Evolutionary conservation across 2,113 vertebrate species (phyloP).

Genomic region (Pangasianodon gigas): DNA sequence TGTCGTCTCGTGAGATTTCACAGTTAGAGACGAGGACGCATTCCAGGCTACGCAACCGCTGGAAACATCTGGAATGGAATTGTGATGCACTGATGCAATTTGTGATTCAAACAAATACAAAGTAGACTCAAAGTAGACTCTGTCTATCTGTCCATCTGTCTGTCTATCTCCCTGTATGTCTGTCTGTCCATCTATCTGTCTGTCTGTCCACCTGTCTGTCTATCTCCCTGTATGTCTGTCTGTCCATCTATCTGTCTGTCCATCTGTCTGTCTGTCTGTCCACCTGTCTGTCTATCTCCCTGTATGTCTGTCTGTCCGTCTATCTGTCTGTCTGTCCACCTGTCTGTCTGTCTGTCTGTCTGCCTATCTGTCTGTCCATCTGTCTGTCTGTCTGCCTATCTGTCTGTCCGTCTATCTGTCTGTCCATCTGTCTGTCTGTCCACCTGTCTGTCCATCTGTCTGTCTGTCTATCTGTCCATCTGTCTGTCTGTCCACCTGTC

Average conservation of each 20-base stretch:
- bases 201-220: neutral
- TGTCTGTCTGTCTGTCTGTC: neutral
- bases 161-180: rapidly evolving
- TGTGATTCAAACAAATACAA: neutral
- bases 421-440: neutral
- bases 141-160: neutral
- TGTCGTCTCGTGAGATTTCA: neutral
- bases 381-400: neutral
- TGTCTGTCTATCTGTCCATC: neutral
- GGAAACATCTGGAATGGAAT: neutral
- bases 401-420: neutral
- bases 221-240: neutral
- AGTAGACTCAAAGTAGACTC: neutral
- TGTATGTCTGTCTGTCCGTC: neutral
- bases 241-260: neutral
- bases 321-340: neutral
- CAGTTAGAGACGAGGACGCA: neutral
- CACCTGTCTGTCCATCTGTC: too few species aligned
- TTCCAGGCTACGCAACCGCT: neutral
- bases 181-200: neutral
- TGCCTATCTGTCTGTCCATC: neutral
- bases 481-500: too few species aligned
- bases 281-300: neutral
- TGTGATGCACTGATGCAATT: neutral
- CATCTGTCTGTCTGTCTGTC: neutral